These are phyloP conservation scores for Argopecten irradians DNA, from an alignment of 1,140 invertebrate species.

Conservation along the genomic window DNA sequence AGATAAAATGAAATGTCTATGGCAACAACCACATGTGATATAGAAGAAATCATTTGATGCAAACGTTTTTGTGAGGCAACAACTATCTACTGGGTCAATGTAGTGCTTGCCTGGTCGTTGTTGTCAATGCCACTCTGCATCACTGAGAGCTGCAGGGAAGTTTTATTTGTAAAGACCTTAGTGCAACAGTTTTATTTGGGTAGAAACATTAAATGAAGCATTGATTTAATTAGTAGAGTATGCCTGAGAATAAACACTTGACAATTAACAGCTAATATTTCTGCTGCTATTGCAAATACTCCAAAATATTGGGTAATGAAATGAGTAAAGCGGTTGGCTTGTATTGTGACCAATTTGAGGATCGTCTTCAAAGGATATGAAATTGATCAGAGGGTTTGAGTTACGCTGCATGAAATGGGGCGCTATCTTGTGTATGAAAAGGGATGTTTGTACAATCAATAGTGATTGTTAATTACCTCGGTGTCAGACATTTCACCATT, in stretches of 20 bases:
- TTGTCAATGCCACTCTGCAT: background rate
- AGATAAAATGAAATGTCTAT: too few species aligned
- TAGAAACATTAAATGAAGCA: background rate
- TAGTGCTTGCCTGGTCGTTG: background rate
- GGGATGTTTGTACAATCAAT: background rate
- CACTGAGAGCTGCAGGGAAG: conserved; percentile 13
- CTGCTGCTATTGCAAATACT: background rate
- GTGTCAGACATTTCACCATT: background rate
- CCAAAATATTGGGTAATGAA: conserved; percentile 8
- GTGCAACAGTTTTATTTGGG: conserved; percentile 9
- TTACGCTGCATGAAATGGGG: background rate
- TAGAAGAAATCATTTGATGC: background rate
- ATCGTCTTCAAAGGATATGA: background rate
- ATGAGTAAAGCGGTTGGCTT: background rate
- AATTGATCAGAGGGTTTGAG: conserved; percentile 11
- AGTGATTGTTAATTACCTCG: background rate
- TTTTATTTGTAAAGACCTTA: background rate
- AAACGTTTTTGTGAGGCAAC: background rate
- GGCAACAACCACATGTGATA: too few species aligned
- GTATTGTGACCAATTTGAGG: background rate
- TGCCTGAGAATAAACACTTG: background rate
- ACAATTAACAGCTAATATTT: conserved; percentile 18
- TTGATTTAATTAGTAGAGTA: conserved; percentile 18
- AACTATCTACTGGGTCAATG: background rate
- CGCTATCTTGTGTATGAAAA: background rate